Conservation (phyloP, 92 coral and sea anemone species). For the Phenganax stokvisi region DNA sequence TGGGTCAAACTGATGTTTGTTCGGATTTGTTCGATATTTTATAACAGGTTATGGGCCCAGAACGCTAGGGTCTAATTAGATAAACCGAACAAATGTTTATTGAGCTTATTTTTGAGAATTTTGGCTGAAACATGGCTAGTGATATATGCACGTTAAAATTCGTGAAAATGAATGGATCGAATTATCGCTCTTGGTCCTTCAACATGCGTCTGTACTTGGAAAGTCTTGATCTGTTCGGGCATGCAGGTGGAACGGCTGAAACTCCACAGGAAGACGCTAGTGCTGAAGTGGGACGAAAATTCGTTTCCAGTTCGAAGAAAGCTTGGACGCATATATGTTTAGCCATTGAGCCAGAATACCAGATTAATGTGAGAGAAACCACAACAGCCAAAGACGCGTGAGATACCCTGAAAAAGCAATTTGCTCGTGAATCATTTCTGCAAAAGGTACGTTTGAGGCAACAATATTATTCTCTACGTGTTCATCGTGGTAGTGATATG, state of each 20-base stretch:
- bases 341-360: background rate
- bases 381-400: background rate
- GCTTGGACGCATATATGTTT: background rate
- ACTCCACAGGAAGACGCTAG: conserved; percentile 27
- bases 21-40: no score
- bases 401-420: no score
- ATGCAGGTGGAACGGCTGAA: conserved; percentile 25
- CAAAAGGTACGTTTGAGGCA: background rate
- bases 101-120: background rate
- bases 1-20: no score
- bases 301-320: background rate
- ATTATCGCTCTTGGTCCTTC: conserved; percentile 33
- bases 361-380: background rate
- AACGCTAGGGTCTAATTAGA: no score
- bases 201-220: conserved; percentile 23
- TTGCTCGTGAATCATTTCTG: no score
- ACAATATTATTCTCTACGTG: background rate
- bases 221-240: conserved; percentile 15
- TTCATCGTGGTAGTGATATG: background rate
- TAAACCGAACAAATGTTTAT: no score
- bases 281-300: conserved; percentile 15
- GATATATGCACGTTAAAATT: conserved; percentile 18
- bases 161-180: conserved; percentile 25
- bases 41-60: no score
- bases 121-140: background rate